Conservation (phyloP, 2,888 invertebrate genomes). For the Enchytraeus crypticus region DNA sequence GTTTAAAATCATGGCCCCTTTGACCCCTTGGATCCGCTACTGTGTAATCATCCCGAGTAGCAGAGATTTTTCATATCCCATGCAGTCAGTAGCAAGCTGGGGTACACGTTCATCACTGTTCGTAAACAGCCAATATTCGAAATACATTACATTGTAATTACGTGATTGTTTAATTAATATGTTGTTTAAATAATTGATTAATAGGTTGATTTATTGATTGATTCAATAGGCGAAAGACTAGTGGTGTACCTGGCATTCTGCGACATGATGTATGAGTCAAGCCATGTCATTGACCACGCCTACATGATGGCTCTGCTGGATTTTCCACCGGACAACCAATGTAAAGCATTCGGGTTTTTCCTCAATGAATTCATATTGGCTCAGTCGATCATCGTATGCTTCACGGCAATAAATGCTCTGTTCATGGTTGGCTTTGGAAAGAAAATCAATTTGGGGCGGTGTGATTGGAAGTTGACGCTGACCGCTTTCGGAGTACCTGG, state of each 20-base stretch:
- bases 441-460: conserved; percentile 9
- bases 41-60: no score
- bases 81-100: no score
- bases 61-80: no score
- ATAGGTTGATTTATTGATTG: neutral
- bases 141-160: no score
- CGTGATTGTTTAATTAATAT: no score
- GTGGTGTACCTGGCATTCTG: conserved; percentile 13
- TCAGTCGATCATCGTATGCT: conserved; percentile 15
- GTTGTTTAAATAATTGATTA: no score
- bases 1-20: no score
- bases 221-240: conserved; percentile 9
- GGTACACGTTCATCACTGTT: no score
- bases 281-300: conserved; percentile 18
- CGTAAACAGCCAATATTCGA: no score
- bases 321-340: conserved; percentile 12
- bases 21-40: no score
- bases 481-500: conserved; percentile 7
- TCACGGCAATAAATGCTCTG: conserved; percentile 19
- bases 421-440: conserved; percentile 14
- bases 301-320: conserved; percentile 12
- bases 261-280: conserved; percentile 4
- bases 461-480: conserved; percentile 9
- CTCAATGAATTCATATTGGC: conserved; percentile 16
- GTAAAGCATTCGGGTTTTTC: conserved; percentile 15